These are phyloP conservation scores for Apogon hyalosoma DNA, from an alignment of 2,797 vertebrate genomes.

Conservation along the genomic window DNA sequence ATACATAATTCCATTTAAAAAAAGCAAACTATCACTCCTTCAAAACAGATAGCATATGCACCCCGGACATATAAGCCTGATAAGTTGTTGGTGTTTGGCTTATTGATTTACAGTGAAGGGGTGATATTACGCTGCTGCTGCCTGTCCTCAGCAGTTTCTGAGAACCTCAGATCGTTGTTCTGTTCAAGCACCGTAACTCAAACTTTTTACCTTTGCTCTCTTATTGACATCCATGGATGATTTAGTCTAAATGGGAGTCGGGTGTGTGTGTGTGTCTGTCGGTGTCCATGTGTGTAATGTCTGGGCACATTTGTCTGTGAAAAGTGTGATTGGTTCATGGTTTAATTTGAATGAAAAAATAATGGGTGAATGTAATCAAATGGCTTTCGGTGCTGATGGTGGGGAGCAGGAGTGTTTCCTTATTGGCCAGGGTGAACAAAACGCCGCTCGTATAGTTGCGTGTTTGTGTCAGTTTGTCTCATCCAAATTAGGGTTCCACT, in stretches of 20 bases:
- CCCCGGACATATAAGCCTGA: slow-evolving; percentile 21
- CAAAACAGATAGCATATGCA: slow-evolving; percentile 28
- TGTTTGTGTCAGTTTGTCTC: slow-evolving; percentile 33
- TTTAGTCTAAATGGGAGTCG: slow-evolving; percentile 62
- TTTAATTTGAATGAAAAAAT: slow-evolving; percentile 64
- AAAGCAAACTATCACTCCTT: no score
- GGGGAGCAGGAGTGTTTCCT: slow-evolving; percentile 23
- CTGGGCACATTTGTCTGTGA: slow-evolving; percentile 48
- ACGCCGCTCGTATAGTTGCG: background rate
- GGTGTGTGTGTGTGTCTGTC: slow-evolving; percentile 14
- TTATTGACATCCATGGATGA: slow-evolving; percentile 61
- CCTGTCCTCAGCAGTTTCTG: slow-evolving; percentile 68
- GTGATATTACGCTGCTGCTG: slow-evolving; percentile 43
- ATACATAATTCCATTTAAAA: no score
- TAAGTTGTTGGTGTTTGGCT: slow-evolving; percentile 59
- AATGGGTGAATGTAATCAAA: slow-evolving; percentile 50
- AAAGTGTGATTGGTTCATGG: slow-evolving; percentile 43
- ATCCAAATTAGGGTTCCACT: slow-evolving; percentile 62
- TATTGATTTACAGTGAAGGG: slow-evolving; percentile 54
- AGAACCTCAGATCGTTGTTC: slow-evolving; percentile 45
- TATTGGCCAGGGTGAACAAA: slow-evolving; percentile 19
- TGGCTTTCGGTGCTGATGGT: slow-evolving; percentile 15
- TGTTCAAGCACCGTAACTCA: slow-evolving; percentile 55
- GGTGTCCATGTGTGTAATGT: slow-evolving; percentile 31
- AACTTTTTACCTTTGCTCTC: slow-evolving; percentile 54